Percentiles rank a stretch among this genome's conserved stretches.
phyloP scores from a whole-genome alignment of 2,113 vertebrate species.

The Grammomys surdaster region DNA sequence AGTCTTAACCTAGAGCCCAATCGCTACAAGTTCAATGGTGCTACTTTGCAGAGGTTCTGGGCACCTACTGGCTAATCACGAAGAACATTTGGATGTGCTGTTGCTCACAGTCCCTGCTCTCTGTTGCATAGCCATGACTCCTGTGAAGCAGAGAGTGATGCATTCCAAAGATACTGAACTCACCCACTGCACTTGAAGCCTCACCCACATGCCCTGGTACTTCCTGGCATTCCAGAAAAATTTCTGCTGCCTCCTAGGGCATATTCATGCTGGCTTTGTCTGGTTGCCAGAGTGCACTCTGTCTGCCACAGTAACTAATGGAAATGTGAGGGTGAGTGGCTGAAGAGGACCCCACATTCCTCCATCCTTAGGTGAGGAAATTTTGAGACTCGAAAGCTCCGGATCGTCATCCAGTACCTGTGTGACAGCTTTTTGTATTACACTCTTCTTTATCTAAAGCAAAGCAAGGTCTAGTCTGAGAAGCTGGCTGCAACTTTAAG shows the following conservation, averaged over 20 bases:
- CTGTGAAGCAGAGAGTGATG: not conserved
- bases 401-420: not conserved
- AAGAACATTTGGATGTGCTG: not conserved
- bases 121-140: not conserved
- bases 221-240: not conserved
- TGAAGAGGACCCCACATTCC: not conserved
- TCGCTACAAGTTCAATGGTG: not conserved
- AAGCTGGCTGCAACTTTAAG: not conserved
- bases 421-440: not conserved
- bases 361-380: not conserved
- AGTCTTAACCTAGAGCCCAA: not conserved
- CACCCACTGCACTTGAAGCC: not conserved
- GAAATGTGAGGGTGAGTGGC: not conserved
- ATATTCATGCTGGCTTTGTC: not conserved
- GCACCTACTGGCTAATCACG: not conserved
- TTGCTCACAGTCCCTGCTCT: not conserved
- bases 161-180: not conserved
- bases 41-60: not conserved
- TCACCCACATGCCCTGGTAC: not conserved
- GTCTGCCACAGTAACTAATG: not conserved
- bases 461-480: not conserved
- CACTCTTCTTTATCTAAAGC: constrained; percentile 8
- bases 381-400: not conserved
- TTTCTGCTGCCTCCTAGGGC: not conserved
- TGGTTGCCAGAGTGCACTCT: not conserved